Percentiles rank a stretch among this genome's conserved stretches.
phyloP scores from a whole-genome alignment of 1,140 invertebrate genomes.

The Drosophila tropicalis region DNA sequence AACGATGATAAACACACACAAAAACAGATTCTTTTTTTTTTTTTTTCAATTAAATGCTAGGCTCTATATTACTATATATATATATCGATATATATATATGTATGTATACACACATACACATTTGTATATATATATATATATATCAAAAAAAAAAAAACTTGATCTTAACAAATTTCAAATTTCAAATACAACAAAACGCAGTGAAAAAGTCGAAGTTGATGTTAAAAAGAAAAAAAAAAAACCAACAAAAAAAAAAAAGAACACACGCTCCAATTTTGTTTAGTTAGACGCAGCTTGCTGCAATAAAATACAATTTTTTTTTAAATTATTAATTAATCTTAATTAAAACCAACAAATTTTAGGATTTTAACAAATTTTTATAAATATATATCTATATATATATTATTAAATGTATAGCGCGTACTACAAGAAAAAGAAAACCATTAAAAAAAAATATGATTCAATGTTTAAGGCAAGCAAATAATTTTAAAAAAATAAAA shows the following conservation, averaged over 20 bases:
- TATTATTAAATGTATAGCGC: constrained; percentile 76
- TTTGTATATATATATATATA: background rate
- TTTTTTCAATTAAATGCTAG: constrained; percentile 14
- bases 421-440: constrained; percentile 53
- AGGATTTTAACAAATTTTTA: constrained; percentile 82
- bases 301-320: constrained; percentile 64
- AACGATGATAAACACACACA: constrained; percentile 25
- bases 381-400: constrained; percentile 33
- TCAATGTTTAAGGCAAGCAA: constrained; percentile 16
- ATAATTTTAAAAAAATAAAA: constrained; percentile 41
- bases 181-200: constrained; percentile 7
- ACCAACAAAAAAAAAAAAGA: constrained; percentile 52
- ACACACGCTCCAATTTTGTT: constrained; percentile 73
- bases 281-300: constrained; percentile 81
- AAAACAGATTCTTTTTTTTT: constrained; percentile 15
- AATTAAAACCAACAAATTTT: constrained; percentile 82
- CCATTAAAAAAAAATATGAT: constrained; percentile 30
- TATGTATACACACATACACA: background rate
- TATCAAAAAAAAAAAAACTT: background rate
- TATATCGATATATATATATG: background rate
- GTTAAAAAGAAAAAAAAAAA: constrained; percentile 63
- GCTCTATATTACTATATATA: constrained; percentile 11
- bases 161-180: constrained; percentile 14
- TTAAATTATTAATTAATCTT: constrained; percentile 82
- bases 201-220: constrained; percentile 51